A percentile compares a stretch with the other conserved stretches of the same genome.
phyloP scores from a whole-genome alignment of 2,113 vertebrate genomes.

The Tachysurus vachellii region DNA sequence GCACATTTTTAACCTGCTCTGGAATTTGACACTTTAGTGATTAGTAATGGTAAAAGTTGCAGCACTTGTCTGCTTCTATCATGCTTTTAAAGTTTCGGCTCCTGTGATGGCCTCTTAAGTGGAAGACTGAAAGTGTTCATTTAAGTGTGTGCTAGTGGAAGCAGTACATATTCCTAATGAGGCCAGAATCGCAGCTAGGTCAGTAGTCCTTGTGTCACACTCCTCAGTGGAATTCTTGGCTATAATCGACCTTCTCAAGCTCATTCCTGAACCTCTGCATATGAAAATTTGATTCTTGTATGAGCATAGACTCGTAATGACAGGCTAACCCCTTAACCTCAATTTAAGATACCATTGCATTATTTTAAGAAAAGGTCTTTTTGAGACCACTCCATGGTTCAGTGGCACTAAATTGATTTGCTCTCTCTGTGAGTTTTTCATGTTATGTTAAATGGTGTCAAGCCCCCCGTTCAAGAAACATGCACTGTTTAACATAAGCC shows the following conservation, averaged over 20 bases:
- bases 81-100: constrained; percentile 25
- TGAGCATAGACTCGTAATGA: constrained; percentile 55
- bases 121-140: not conserved
- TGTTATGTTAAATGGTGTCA: constrained; percentile 51
- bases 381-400: constrained; percentile 60
- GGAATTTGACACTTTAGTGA: constrained; percentile 6
- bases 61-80: not conserved
- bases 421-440: constrained; percentile 38
- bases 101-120: constrained; percentile 14
- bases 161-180: not conserved
- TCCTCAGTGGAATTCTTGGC: constrained; percentile 34
- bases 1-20: not conserved
- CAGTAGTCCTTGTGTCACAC: constrained; percentile 29
- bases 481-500: constrained; percentile 54
- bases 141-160: constrained; percentile 1
- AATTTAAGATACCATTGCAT: constrained; percentile 59
- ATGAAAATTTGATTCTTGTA: constrained; percentile 48
- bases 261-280: constrained; percentile 39
- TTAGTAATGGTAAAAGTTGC: constrained; percentile 1
- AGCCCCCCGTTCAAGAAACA: constrained; percentile 48
- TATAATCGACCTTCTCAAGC: constrained; percentile 47
- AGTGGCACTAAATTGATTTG: constrained; percentile 62
- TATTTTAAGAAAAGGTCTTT: constrained; percentile 57
- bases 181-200: constrained; percentile 25
- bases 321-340: constrained; percentile 64